Base-by-base conservation (phyloP, 1,140 invertebrate species). In the Drosophila pallidifrons region DNA sequence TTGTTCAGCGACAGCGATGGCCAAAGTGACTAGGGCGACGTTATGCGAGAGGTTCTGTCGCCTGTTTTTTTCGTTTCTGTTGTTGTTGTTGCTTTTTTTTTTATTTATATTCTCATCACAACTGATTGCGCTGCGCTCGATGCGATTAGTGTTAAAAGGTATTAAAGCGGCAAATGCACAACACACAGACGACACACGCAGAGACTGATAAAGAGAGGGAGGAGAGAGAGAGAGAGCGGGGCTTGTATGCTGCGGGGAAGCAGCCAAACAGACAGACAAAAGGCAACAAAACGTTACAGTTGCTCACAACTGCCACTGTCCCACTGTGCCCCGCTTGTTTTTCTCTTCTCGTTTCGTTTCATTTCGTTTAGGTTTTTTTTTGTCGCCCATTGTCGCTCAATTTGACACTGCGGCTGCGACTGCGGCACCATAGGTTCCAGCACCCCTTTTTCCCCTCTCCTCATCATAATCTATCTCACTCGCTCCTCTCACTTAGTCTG, bases 31-130 rank as follows among this genome's bases (percentile, higher is more conserved):
- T 80, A 88, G 70, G 74, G 80, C 77, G 80, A 87, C 83, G 69
- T 41, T 81, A 66, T 51, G 72, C 71, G 59, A 68, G 55, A 61
- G 51, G 32, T 71, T 55, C 81, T 61, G 47, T 38, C 35, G 35
- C 35, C 35, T 85, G 55, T 57, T 46, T 75, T 81, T 79, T 81
- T 81, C 59, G 77, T 52, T 15, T 2, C 2, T 20, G 20, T 54
- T 64, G 4, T 35, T 51, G 7, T 41, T 28, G 15, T 69, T 63
- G 49, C n/a, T 55, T 64, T 54, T 78, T 82, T 69, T 60, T 71
- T 81, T 89, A 89, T 89, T 89, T 89, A 89, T 89, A 89, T 89
- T 89, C 85, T 85, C 85, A 89, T 89, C 85, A 89, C 85, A 89
- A 89, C 86, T 89, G 85, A 89, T 89, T 89, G 85, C 85, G 81